Conservation (phyloP, 2,113 vertebrate genomes). For the Phyllostomus discolor region DNA sequence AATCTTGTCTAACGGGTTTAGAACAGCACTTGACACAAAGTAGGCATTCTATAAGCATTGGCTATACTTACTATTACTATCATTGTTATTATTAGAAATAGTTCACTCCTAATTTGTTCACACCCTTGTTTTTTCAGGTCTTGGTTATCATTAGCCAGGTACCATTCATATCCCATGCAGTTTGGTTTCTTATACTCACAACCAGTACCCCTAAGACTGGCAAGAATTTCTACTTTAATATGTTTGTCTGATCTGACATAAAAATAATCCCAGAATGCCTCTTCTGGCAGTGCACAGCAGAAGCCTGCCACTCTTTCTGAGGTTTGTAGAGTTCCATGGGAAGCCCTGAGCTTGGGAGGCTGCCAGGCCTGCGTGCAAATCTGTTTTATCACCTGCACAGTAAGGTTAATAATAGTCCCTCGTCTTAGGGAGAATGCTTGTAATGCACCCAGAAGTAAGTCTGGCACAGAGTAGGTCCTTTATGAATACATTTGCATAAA, state of each 20-base stretch:
- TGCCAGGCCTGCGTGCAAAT: neutral
- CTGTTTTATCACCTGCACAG: neutral
- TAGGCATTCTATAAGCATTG: neutral
- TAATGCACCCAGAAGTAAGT: neutral
- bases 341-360: neutral
- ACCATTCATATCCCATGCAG: neutral
- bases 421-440: neutral
- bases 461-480: neutral
- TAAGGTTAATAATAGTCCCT: neutral
- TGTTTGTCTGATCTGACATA: neutral
- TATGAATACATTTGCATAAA: neutral
- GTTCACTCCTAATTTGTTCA: neutral
- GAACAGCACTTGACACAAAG: neutral
- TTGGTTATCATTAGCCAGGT: neutral
- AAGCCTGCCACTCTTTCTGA: neutral
- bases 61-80: neutral
- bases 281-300: neutral
- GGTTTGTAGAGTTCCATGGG: neutral
- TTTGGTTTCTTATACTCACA: neutral
- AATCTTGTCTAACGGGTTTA: neutral
- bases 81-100: neutral
- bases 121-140: neutral
- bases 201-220: neutral
- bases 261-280: neutral
- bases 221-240: conserved; percentile 26